phyloP scores from a whole-genome alignment of 2,113 vertebrate genomes.

The Prionailurus bengalensis region DNA sequence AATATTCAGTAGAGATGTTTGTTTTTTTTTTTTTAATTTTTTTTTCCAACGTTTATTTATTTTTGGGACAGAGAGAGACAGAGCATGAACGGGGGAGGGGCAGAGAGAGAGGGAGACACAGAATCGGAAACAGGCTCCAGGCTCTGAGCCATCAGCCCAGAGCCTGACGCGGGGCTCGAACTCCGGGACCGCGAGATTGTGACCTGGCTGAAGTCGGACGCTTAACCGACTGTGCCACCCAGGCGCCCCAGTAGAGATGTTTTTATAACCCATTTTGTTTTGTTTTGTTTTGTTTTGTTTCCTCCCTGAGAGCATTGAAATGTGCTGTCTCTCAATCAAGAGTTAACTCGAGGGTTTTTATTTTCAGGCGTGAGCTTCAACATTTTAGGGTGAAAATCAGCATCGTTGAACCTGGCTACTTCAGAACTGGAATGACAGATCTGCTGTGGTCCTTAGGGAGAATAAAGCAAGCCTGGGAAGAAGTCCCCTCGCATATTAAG shows the following conservation, averaged over 20 bases:
- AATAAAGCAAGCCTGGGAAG: conserved; percentile 80
- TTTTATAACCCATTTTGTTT: background rate
- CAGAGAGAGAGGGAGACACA: too few relatives aligned
- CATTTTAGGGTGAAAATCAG: conserved; percentile 89
- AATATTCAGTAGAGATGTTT: background rate
- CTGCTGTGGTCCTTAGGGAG: fast-evolving
- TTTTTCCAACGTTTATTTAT: too few relatives aligned
- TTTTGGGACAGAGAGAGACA: too few relatives aligned
- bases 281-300: background rate
- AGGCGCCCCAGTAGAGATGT: background rate
- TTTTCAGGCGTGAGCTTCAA: conserved; percentile 85
- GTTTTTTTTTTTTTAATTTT: too few relatives aligned
- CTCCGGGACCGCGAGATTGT: too few relatives aligned
- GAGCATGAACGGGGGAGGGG: too few relatives aligned
- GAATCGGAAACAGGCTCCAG: too few relatives aligned
- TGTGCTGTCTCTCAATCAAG: background rate
- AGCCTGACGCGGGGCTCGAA: too few relatives aligned
- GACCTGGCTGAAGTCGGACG: too few relatives aligned
- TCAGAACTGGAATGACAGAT: conserved; percentile 80
- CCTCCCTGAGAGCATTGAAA: background rate
- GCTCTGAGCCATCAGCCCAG: too few relatives aligned
- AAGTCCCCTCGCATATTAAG: conserved; percentile 78
- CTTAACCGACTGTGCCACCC: too few relatives aligned
- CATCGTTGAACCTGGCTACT: conserved; percentile 88
- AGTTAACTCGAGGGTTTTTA: background rate